Percentiles rank a stretch among this genome's conserved stretches.
Conservation (phyloP, 2,888 invertebrate species). For the Drosophila neutralis region DNA sequence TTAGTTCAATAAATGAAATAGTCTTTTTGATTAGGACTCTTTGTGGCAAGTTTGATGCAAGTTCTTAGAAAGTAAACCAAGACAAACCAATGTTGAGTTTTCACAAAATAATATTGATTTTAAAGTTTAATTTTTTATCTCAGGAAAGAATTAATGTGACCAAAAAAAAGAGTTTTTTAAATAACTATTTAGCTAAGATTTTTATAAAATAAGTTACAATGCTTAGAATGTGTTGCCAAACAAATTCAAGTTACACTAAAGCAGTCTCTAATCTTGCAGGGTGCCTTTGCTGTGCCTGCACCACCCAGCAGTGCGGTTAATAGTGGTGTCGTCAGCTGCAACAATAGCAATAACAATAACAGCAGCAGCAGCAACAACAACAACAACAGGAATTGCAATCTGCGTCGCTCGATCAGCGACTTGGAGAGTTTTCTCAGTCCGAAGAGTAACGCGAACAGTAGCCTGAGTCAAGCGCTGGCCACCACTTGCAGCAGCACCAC, state of each 20-base stretch:
- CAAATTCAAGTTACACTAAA: background rate
- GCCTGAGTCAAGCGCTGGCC: conserved; percentile 55
- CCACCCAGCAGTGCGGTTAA: conserved; percentile 80
- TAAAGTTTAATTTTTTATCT: background rate
- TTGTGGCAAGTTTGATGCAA: background rate
- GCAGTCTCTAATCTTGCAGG: conserved; percentile 64
- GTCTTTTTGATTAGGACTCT: background rate
- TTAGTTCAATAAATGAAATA: background rate
- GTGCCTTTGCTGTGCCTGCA: conserved; percentile 85
- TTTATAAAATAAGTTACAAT: background rate
- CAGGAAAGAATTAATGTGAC: background rate
- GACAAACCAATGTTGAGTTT: background rate
- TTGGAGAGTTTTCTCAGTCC: conserved; percentile 84
- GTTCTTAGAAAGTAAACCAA: background rate
- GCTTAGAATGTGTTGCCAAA: background rate
- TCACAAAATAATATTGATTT: background rate
- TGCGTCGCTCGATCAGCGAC: conserved; percentile 83
- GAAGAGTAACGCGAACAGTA: conserved; percentile 68
- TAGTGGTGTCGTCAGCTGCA: conserved; percentile 12
- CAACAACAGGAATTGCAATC: conserved; percentile 68
- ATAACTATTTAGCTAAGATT: background rate
- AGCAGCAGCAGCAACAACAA: conserved; percentile 66
- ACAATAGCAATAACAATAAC: conserved; percentile 60
- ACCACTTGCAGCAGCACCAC: conserved; percentile 68
- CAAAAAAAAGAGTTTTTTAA: background rate